These are phyloP conservation scores for Drosophila fungiperda DNA, from an alignment of 2,888 invertebrate species.

Conservation along the genomic window DNA sequence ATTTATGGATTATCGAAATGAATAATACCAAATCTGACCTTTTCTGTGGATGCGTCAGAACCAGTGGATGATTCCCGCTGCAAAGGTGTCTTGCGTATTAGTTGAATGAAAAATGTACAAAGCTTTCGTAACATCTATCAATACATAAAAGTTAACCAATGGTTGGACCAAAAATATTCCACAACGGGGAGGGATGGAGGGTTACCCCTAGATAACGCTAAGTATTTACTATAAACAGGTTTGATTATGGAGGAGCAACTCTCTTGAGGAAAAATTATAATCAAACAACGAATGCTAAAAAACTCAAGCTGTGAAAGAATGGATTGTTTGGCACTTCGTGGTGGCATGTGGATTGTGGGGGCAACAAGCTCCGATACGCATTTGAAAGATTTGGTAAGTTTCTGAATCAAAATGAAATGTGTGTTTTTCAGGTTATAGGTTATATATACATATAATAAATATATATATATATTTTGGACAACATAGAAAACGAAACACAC, in stretches of 20 bases:
- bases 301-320: slow-evolving; percentile 4
- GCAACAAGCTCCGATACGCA: not conserved
- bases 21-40: slow-evolving; percentile 82
- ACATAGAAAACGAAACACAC: slow-evolving; percentile 38
- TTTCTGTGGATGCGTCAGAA: slow-evolving; percentile 83
- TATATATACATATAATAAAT: not conserved
- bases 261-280: not conserved
- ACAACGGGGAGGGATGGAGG: not conserved
- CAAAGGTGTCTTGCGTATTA: slow-evolving; percentile 80
- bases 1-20: slow-evolving; percentile 18
- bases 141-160: slow-evolving; percentile 13
- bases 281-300: not conserved
- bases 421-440: slow-evolving; percentile 8
- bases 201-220: not conserved
- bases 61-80: slow-evolving; percentile 84
- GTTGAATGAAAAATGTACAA: slow-evolving; percentile 38
- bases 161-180: slow-evolving; percentile 1
- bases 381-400: not conserved
- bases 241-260: not conserved
- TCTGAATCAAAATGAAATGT: slow-evolving; percentile 3
- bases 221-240: not conserved
- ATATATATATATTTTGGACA: slow-evolving; percentile 12
- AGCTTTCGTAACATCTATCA: slow-evolving; percentile 19
- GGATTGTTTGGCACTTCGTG: not conserved
- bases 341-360: not conserved